phyloP scores from a whole-genome alignment of 2,888 invertebrate species.

The Melanchra persicariae region DNA sequence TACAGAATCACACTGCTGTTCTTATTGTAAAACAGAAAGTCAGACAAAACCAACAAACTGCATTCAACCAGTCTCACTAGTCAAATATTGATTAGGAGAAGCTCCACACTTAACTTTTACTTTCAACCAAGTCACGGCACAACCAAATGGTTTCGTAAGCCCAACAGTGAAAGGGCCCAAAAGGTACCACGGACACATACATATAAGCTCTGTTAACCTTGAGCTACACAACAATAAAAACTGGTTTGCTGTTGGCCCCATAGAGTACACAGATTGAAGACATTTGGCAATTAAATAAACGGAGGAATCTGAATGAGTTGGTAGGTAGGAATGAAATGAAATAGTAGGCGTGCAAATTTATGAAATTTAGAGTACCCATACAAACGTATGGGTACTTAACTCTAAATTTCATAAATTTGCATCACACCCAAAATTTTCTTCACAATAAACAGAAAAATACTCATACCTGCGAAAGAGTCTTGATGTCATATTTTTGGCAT shows the following conservation, averaged over 20 bases:
- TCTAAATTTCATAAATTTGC: too few species aligned
- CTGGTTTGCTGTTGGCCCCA: constrained; percentile 38
- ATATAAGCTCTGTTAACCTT: constrained; percentile 46
- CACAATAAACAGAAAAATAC: not conserved
- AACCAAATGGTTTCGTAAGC: constrained; percentile 26
- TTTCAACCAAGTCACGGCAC: constrained; percentile 19
- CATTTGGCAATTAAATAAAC: constrained; percentile 43
- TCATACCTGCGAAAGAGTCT: too few species aligned
- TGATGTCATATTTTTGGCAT: too few species aligned
- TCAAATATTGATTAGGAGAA: constrained; percentile 4
- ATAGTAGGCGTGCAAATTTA: too few species aligned
- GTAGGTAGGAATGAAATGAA: too few species aligned
- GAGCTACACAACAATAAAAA: constrained; percentile 38
- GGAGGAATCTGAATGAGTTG: not conserved
- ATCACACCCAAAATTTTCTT: too few species aligned
- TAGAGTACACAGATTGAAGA: constrained; percentile 9
- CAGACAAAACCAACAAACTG: too few species aligned
- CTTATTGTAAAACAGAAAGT: too few species aligned
- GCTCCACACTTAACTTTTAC: constrained; percentile 36
- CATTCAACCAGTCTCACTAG: too few species aligned
- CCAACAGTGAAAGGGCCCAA: constrained; percentile 52
- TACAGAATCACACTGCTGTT: too few species aligned
- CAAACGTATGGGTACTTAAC: too few species aligned
- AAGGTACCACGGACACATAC: constrained; percentile 31
- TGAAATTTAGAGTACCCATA: too few species aligned